Evolutionary conservation across 2,797 vertebrate species (phyloP), one percentile per base, ranked within the genome.

Genomic region (Halcyon leucocephala): DNA sequence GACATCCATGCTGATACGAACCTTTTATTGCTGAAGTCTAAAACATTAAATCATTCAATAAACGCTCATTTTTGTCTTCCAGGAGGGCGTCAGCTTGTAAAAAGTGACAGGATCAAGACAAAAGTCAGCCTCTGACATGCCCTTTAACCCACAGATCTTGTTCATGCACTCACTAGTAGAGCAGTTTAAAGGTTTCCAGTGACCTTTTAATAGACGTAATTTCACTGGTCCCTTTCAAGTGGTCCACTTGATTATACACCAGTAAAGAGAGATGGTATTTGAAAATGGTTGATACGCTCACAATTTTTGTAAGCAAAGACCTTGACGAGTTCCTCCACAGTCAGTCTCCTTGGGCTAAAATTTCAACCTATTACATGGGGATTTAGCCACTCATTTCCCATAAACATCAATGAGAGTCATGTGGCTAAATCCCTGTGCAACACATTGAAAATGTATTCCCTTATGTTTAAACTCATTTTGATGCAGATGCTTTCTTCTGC

Each of bases 311-410:
- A 91, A 96, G 88, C 93, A 94, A 83, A 94, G 93, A 88, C 89
- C 90, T 94, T 94, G 96, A 89, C 2, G 55, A 93, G 92, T 90
- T 96, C 82, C 89, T 95, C 85, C 67, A 39, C 82, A 96, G 95
- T 84, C 80, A 91, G 82, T 93, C 93, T 97, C 95, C 94, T 93
- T 96, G 93, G 94, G 95, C 93, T 96, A 93, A 97, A 96, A 95
- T 97, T 96, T 97, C 95, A 95, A 97, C 95, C 78, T 97, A 93
- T 96, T 97, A 96, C 88, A 96, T 92, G 83, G 94, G 92, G 95
- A 97, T 96, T 96, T 96, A 95, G 83, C 81, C 93, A 95, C 92
- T 96, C 93, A 79, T 96, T 97, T 97, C 91, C 94, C 90, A 91
- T 94, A 91, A 95, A 95, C 94, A 92, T 95, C 96, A 96, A 87